phyloP scores from a whole-genome alignment of 1,140 invertebrate species.

The Drosophila ercepeae region DNA sequence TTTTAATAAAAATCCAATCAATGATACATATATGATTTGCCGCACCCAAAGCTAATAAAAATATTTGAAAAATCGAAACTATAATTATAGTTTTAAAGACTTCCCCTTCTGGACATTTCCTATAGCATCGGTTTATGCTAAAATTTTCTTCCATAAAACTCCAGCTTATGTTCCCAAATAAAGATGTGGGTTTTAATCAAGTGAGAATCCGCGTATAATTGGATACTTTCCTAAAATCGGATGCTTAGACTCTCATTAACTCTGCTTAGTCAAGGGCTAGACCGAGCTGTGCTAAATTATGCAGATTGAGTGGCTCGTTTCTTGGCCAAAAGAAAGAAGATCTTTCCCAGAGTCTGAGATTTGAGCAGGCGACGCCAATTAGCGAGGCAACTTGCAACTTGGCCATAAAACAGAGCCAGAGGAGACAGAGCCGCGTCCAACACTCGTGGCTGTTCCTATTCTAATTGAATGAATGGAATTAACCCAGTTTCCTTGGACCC shows the following conservation, averaged over 20 bases:
- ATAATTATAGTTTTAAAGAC: constrained; percentile 7
- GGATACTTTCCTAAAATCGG: constrained; percentile 40
- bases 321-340: constrained; percentile 20
- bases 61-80: constrained; percentile 6
- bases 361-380: constrained; percentile 59
- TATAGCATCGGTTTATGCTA: constrained; percentile 1
- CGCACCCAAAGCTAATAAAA: constrained; percentile 13
- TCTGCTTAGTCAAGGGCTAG: constrained; percentile 35
- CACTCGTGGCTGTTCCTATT: constrained; percentile 50
- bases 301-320: constrained; percentile 29
- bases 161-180: constrained; percentile 21
- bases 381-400: constrained; percentile 46
- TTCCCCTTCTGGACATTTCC: constrained; percentile 2
- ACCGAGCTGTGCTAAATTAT: constrained; percentile 56
- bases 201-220: constrained; percentile 23
- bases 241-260: constrained; percentile 32
- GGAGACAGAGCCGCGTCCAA: background rate
- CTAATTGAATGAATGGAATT: constrained; percentile 82
- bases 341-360: constrained; percentile 55
- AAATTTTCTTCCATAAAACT: constrained; percentile 16
- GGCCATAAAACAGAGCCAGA: constrained; percentile 51
- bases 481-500: constrained; percentile 62
- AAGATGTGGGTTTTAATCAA: constrained; percentile 8
- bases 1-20: background rate
- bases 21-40: background rate